A percentile compares a stretch with the other conserved stretches of the same genome.
Conservation (phyloP, 2,888 invertebrate genomes). For the Thyatira batis region DNA sequence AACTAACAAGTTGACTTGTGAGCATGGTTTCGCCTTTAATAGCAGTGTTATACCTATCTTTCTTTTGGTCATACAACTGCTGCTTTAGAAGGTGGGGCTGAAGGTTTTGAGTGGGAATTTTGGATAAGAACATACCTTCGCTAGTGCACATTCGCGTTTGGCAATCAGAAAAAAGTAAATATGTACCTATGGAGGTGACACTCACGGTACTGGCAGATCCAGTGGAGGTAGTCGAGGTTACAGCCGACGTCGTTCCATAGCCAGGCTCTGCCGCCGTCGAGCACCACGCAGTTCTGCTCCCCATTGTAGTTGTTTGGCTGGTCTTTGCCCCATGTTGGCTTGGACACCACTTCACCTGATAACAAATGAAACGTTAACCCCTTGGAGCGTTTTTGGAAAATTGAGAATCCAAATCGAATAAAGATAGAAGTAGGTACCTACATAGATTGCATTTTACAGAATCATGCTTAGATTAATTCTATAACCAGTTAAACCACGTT, state of each 20-base stretch:
- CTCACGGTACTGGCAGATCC: constrained; percentile 96
- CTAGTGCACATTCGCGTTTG: constrained; percentile 34
- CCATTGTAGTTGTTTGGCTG: constrained; percentile 98
- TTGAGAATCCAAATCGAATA: too few species aligned
- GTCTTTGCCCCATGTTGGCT: constrained; percentile 95
- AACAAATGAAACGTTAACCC: not conserved
- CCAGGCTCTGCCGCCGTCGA: constrained; percentile 95
- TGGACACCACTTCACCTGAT: constrained; percentile 88
- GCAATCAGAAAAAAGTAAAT: constrained; percentile 63
- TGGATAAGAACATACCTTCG: constrained; percentile 8
- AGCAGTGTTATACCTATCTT: too few species aligned
- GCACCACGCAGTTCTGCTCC: constrained; percentile 96
- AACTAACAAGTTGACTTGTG: too few species aligned
- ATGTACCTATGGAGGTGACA: constrained; percentile 79
- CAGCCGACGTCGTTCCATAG: constrained; percentile 97
- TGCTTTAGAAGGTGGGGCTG: too few species aligned
- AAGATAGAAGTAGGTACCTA: too few species aligned
- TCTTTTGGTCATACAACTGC: too few species aligned
- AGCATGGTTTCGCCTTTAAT: too few species aligned
- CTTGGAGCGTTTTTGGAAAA: too few species aligned
- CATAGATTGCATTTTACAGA: not conserved
- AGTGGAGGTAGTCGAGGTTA: constrained; percentile 95
- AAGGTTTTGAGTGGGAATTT: too few species aligned
- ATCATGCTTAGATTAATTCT: too few species aligned
- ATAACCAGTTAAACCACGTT: too few species aligned